Base-by-base conservation (phyloP, 2,888 invertebrate species). In the Eristalis intricaria region DNA sequence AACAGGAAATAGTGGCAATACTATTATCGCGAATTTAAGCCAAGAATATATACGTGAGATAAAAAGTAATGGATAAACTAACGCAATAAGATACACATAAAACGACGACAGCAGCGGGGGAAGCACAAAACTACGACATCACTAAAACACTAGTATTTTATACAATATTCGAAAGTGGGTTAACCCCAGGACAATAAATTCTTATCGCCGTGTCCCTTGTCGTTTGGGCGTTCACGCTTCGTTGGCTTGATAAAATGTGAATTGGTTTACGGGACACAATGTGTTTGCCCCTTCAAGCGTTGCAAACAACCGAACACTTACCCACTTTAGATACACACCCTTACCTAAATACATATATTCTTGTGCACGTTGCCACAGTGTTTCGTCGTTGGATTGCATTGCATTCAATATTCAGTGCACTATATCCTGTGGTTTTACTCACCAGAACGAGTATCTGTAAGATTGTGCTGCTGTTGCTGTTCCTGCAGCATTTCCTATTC, bases 121-220 rank as follows among this genome's bases (percentile, higher is more conserved):
- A 26, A 22, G 40, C 19, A 19, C 61, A 58, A 35, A 40, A 68
- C 60, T 68, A 60, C 40, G 22, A 26, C 65, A 38, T 23, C 15
- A 19, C 29, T 23, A 22, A 50, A 22, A 32, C 63, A 38, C 38
- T 68, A 70, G 19, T 71, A 69, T 85, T 71, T 77, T 73, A 66
- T 68, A 76, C 76, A 68, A 35, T 74, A 68, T 86, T 81, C 77
- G 77, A 82, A 86, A 82, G 68, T 83, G 80, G 80, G 79, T 87
- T 86, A 84, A 79, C 69, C 82, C 76, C 64, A 61, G 82, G 89
- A 90, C 89, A 90, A 90, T 90, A 90, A 90, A 90, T 90, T 90
- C 90, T 89, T 90, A 90, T 90, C 90, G 89, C 89, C 85, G 86
- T 89, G 89, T 90, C 89, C 89, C 89, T 85, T 90, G 90, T 89